Evolutionary conservation across 2,888 invertebrate species (phyloP), one percentile per base, ranked within the genome.

Genomic region (Pseudeuparius sepicola): DNA sequence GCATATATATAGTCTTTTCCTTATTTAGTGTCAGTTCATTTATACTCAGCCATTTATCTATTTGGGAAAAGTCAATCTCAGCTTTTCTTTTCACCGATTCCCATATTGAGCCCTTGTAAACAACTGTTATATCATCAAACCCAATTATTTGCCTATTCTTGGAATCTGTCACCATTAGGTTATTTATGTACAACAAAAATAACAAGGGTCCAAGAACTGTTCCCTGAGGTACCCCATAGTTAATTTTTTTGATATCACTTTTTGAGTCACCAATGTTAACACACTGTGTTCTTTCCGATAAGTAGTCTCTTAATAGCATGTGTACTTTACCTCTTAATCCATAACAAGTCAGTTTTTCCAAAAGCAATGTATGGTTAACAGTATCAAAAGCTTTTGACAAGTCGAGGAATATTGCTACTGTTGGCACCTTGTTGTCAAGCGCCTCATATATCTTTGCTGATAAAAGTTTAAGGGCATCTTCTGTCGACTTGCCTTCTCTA

Each of bases 221-320:
- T n/a, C 28, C 28, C n/a, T 28, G 28, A 4, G 28, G 28, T 5
- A 28, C 28, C 6, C 28, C 28, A 28, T 14, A 28, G n/a, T 28
- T n/a, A 14, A 28, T 15, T 14, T 28, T 12, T 4, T 14, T 15
- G 5, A 14, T 15, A 14, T 4, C 5, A 28, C 28, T 28, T 6
- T 6, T 14, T 11, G 5, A 10, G n/a, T 28, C 15, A 4, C 28
- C 28, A 6, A 28, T 14, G 13, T 28, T 14, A 4, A 28, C 28
- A 4, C 14, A 5, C 13, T 28, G 28, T 4, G 28, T 28, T 4
- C 13, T n/a, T 4, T 28, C 6, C 13, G 6, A 28, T 6, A 28
- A 14, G 12, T 6, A 28, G 4, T 15, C 15, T 28, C 15, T 4
- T 4, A 28, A 6, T 5, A 28, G n/a, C 4, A 14, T 12, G 6